Conservation (phyloP, 2,797 vertebrate genomes). For the Loriculus beryllinus region DNA sequence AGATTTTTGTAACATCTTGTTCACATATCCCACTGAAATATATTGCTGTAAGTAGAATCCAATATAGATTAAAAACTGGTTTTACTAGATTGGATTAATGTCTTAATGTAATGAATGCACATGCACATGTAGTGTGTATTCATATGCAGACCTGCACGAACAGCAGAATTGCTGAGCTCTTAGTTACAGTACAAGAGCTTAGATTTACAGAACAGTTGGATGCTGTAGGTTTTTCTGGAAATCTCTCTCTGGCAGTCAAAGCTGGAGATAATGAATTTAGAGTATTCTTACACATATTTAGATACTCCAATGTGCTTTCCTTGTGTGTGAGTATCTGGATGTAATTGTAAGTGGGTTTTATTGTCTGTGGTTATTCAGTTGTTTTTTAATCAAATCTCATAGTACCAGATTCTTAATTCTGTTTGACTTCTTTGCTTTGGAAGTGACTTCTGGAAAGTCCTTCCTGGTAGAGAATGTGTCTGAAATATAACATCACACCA, state of each 20-base stretch:
- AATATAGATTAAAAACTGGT: neutral
- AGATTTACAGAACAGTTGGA: neutral
- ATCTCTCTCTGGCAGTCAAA: neutral
- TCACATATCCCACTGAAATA: neutral
- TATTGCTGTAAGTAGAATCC: neutral
- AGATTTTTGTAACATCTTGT: neutral
- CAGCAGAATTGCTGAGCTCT: neutral
- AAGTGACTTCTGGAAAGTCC: neutral
- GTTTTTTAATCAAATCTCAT: neutral
- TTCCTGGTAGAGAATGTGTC: neutral
- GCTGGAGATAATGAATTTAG: neutral
- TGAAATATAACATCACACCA: neutral
- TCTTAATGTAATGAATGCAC: neutral
- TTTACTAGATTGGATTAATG: neutral
- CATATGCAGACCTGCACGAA: neutral
- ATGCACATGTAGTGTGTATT: neutral
- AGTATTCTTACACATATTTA: neutral
- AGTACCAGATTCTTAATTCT: neutral
- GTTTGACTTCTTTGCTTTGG: neutral
- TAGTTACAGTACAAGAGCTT: neutral
- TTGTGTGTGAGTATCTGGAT: neutral
- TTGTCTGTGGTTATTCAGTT: neutral
- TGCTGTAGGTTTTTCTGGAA: neutral
- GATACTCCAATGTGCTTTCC: neutral
- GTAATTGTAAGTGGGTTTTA: neutral